Conservation (phyloP, 2,113 vertebrate genomes). For the Siniperca knerii region DNA sequence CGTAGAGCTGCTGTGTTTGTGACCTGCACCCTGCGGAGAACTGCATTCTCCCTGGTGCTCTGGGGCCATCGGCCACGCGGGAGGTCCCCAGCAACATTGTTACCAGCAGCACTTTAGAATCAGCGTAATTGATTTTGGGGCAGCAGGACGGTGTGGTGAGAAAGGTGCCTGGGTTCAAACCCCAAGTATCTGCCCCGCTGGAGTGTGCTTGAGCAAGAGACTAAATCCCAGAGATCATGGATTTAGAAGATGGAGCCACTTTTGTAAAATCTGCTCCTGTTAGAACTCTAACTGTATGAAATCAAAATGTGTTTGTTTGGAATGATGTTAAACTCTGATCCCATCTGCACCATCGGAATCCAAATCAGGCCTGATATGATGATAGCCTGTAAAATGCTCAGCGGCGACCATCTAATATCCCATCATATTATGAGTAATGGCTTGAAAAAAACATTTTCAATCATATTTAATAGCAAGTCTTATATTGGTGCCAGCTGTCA, state of each 20-base stretch:
- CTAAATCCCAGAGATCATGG: background rate
- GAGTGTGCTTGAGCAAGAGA: background rate
- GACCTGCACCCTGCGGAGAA: constrained; percentile 32
- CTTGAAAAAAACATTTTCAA: constrained; percentile 19
- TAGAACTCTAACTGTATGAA: background rate
- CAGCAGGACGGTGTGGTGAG: background rate
- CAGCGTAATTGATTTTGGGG: background rate
- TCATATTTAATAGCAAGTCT: constrained; percentile 13
- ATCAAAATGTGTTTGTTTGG: constrained; percentile 20
- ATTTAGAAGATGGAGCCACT: background rate
- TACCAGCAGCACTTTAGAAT: background rate
- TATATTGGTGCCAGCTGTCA: background rate
- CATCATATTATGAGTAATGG: constrained; percentile 29
- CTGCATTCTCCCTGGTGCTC: constrained; percentile 24
- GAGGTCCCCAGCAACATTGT: constrained; percentile 2
- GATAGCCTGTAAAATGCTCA: constrained; percentile 17
- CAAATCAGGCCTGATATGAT: background rate
- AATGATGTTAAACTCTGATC: background rate
- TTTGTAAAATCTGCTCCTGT: background rate
- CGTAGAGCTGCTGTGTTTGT: constrained; percentile 35
- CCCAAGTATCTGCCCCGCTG: background rate
- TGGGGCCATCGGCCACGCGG: constrained; percentile 4
- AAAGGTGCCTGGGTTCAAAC: constrained; percentile 10
- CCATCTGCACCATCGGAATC: constrained; percentile 5
- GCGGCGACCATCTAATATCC: background rate